phyloP scores from a whole-genome alignment of 2,113 vertebrate genomes.

The Corythoichthys haematopterus region DNA sequence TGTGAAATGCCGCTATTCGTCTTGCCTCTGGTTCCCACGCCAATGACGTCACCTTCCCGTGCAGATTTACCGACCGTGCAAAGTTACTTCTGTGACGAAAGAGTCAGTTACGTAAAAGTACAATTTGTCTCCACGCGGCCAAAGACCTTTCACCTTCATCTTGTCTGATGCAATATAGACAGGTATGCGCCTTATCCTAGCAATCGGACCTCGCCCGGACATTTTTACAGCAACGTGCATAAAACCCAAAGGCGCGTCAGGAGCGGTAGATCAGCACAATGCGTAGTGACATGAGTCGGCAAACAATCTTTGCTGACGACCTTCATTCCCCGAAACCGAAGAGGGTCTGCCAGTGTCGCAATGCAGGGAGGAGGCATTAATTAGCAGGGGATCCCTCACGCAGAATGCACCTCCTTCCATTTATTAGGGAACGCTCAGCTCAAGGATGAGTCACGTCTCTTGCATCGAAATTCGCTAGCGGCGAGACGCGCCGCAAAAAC shows the following conservation, averaged over 20 bases:
- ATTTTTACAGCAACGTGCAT: not conserved
- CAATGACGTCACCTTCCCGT: not conserved
- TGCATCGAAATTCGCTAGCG: not conserved
- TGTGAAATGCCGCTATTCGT: too few species aligned
- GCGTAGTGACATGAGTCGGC: not conserved
- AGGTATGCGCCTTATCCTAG: not conserved
- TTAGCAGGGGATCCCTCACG: slow-evolving; percentile 42
- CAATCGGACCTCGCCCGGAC: not conserved
- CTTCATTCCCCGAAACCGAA: slow-evolving; percentile 46
- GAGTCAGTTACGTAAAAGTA: slow-evolving; percentile 16
- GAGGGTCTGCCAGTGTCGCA: slow-evolving; percentile 63
- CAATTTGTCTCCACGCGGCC: slow-evolving; percentile 2
- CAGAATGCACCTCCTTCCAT: not conserved
- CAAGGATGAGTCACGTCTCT: slow-evolving; percentile 1
- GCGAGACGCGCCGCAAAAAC: not conserved
- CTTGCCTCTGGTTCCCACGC: not conserved
- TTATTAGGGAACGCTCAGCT: slow-evolving; percentile 15
- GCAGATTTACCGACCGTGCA: not conserved
- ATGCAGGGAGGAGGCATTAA: slow-evolving; percentile 58
- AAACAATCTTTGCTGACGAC: slow-evolving; percentile 41
- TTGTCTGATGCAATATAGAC: slow-evolving; percentile 4
- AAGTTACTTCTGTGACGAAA: not conserved
- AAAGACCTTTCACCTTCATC: slow-evolving; percentile 22
- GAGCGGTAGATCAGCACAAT: not conserved
- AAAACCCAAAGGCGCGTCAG: not conserved